Percentiles rank a stretch among this genome's conserved stretches.
Evolutionary conservation across 30 jellyfish, hydroid and myxozoan species (phyloP).

Genomic region (Cassiopea andromeda): DNA sequence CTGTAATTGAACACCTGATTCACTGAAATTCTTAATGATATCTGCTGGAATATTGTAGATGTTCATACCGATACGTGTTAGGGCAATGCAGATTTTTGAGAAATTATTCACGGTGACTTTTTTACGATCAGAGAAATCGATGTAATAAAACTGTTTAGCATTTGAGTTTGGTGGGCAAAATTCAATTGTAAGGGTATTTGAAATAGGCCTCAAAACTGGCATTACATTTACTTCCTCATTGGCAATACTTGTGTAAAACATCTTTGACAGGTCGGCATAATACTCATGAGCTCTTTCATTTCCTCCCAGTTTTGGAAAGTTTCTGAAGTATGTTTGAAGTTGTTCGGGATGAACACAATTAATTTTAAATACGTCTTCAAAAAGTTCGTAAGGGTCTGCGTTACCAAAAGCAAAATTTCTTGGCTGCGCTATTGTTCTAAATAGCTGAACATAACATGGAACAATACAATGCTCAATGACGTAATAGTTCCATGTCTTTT

Average conservation of each 20-base stretch:
- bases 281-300: slow-evolving; percentile 21
- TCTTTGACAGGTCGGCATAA: background rate
- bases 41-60: slow-evolving; percentile 60
- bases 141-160: slow-evolving; percentile 21
- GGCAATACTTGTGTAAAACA: slow-evolving; percentile 35
- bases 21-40: slow-evolving; percentile 27
- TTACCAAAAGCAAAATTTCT: background rate
- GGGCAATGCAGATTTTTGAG: slow-evolving; percentile 10
- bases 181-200: background rate
- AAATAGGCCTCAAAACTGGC: slow-evolving; percentile 26
- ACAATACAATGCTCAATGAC: slow-evolving; percentile 64
- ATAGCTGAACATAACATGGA: slow-evolving; percentile 66
- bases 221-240: background rate
- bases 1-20: slow-evolving; percentile 39
- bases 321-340: background rate
- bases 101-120: background rate
- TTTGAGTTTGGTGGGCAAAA: slow-evolving; percentile 33
- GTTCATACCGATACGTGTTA: slow-evolving; percentile 37
- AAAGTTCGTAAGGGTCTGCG: background rate
- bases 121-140: background rate
- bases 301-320: slow-evolving; percentile 7
- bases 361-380: background rate
- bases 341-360: background rate
- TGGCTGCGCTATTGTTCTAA: background rate
- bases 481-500: slow-evolving; percentile 67